These are phyloP conservation scores for Penaeus chinensis DNA, from an alignment of 1,140 invertebrate species.

Conservation along the genomic window DNA sequence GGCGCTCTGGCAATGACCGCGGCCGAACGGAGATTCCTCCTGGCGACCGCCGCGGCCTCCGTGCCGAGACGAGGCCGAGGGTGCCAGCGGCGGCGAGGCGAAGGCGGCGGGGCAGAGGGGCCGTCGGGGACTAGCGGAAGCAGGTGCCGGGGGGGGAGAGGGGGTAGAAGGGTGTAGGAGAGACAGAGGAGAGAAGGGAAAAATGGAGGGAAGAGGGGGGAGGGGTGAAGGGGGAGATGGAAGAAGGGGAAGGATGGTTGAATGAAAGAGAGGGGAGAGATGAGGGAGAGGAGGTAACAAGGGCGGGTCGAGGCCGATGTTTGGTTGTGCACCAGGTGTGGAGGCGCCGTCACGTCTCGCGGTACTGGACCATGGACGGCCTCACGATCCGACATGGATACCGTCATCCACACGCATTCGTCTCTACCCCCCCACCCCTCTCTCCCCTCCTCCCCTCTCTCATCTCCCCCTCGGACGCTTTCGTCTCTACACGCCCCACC, in stretches of 20 bases:
- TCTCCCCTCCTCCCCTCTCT: background rate
- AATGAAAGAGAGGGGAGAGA: background rate
- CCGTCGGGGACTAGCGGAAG: too few species aligned
- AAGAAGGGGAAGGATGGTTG: background rate
- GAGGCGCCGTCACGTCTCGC: too few species aligned
- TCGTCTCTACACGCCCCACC: background rate
- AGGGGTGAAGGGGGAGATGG: background rate
- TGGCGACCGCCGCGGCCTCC: too few species aligned
- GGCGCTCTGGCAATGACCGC: too few species aligned
- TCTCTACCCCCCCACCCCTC: background rate
- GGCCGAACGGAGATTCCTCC: too few species aligned
- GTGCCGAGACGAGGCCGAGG: too few species aligned
- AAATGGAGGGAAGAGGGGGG: background rate
- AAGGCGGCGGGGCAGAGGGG: too few species aligned
- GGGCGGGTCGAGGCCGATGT: background rate
- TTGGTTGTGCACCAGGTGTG: too few species aligned
- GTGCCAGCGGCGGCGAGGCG: too few species aligned
- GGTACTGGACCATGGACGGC: too few species aligned
- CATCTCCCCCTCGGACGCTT: background rate
- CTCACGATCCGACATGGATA: too few species aligned
- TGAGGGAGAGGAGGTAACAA: background rate
- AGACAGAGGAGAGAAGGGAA: background rate
- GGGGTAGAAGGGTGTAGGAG: background rate
- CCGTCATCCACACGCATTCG: background rate
- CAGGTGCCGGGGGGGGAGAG: too few species aligned